Conservation (phyloP, 2,797 vertebrate species). For the Sus cebifrons region DNA sequence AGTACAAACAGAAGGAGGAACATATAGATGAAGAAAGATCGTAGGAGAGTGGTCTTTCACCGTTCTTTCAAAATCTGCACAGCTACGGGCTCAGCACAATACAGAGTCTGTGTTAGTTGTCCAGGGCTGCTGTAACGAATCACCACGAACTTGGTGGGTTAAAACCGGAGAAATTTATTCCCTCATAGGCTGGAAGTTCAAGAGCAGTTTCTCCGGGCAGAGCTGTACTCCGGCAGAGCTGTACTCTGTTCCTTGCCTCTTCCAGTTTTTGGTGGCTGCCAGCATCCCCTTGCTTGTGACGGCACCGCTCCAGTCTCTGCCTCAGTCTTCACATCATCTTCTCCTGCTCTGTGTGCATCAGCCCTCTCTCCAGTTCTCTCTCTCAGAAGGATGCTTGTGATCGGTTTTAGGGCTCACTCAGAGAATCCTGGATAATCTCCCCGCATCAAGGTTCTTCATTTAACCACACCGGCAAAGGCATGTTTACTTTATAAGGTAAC, state of each 20-base stretch:
- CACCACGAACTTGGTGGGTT: not conserved
- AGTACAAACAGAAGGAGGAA: constrained; percentile 18
- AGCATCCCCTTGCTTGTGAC: not conserved
- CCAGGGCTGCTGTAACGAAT: not conserved
- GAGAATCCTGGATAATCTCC: not conserved
- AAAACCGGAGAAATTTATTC: not conserved
- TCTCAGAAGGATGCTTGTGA: not conserved
- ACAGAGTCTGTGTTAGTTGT: not conserved
- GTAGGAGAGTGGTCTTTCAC: not conserved
- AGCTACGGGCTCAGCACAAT: constrained; percentile 35
- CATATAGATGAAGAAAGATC: not conserved
- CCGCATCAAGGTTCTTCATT: not conserved
- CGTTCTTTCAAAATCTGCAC: not conserved
- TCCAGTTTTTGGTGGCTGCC: not conserved
- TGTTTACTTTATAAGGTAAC: not conserved
- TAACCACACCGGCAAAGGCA: not conserved
- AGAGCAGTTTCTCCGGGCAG: not conserved
- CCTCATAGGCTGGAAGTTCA: not conserved
- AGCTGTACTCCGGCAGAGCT: not conserved
- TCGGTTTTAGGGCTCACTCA: not conserved
- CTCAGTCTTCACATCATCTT: not conserved
- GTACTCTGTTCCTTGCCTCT: not conserved
- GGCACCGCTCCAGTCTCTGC: not conserved
- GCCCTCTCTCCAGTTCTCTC: not conserved
- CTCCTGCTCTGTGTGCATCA: not conserved